Evolutionary conservation across 2,113 vertebrate species (phyloP).

Genomic region (Fulmarus glacialis): DNA sequence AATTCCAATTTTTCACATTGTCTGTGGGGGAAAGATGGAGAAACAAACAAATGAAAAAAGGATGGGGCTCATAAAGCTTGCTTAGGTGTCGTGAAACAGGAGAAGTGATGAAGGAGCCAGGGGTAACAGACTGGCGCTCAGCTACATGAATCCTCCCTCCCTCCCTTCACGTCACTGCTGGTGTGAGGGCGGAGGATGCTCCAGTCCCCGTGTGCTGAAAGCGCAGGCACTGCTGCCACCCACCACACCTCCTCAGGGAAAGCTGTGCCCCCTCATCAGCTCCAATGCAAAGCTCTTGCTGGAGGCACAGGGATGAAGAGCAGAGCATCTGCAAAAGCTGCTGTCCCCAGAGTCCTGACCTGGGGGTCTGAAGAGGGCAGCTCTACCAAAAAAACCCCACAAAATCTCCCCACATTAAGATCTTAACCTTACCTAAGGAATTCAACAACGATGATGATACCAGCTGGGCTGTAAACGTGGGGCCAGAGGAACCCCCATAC

Average conservation of each 20-base stretch:
- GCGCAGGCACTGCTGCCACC: not conserved
- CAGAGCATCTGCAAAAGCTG: not conserved
- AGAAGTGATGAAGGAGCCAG: not conserved
- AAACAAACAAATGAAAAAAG: not conserved
- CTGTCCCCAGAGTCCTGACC: not conserved
- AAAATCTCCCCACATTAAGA: not conserved
- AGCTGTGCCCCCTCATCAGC: not conserved
- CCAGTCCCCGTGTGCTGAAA: not conserved
- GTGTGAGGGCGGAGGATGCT: not conserved
- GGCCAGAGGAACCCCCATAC: not conserved
- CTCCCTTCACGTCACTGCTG: not conserved
- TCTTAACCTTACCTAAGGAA: not conserved
- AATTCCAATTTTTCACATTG: not conserved
- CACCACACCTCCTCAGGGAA: fast-evolving
- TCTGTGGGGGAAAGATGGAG: not conserved
- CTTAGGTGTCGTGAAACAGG: not conserved
- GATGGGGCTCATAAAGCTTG: not conserved
- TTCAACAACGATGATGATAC: not conserved
- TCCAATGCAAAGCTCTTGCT: not conserved
- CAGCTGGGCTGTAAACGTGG: not conserved
- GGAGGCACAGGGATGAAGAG: not conserved
- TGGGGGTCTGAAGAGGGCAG: not conserved
- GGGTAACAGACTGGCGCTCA: not conserved
- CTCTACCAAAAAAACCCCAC: fast-evolving
- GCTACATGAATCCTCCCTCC: not conserved